Evolutionary conservation across 2,113 vertebrate genomes (phyloP), one percentile per base, ranked within the genome.

Genomic region (Hyla sarda): DNA sequence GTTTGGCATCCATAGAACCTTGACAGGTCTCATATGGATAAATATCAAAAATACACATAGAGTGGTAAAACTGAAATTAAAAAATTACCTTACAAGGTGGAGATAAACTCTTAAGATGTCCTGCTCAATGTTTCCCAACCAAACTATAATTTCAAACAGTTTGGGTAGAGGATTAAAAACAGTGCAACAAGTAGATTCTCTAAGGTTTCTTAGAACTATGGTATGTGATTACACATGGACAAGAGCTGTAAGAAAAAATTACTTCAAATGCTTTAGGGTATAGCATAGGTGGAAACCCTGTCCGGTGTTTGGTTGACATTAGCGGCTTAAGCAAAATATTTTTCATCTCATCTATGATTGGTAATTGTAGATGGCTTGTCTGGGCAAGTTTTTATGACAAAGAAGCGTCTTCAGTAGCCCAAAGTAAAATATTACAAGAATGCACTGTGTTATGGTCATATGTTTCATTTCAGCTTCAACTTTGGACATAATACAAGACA

Each of bases 391-490:
- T 45, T 73, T 45, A n/a, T 72, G 19, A 73, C 34, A 45, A 73
- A 73, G 62, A n/a, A 73, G 37, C 37, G 14, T 45, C 9, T 21
- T 71, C 6, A 14, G 21, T 71, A 73, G 12, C 23, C 37, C 71
- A 73, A 45, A 25, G 71, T n/a, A 45, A 67, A 67, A n/a, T 73
- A 73, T 73, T 73, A 45, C 71, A 73, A 32, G 71, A 73, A 73
- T 73, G 37, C 21, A n/a, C 21, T 45, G 2, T 45, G n/a, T 48
- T 37, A 23, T 71, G 2, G 19, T 23, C 25, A 19, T 19, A 28
- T 71, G 34, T 37, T 6, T 21, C 2, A 12, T 32, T 11, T 17
- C 12, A 41, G 19, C 19, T 37, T 71, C 9, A 67, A 12, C 14
- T 67, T 67, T 32, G 30, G 16, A 32, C 4, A 41, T 23, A 69